phyloP scores from a whole-genome alignment of 2,113 vertebrate genomes.

The Eupsittula cactorum region DNA sequence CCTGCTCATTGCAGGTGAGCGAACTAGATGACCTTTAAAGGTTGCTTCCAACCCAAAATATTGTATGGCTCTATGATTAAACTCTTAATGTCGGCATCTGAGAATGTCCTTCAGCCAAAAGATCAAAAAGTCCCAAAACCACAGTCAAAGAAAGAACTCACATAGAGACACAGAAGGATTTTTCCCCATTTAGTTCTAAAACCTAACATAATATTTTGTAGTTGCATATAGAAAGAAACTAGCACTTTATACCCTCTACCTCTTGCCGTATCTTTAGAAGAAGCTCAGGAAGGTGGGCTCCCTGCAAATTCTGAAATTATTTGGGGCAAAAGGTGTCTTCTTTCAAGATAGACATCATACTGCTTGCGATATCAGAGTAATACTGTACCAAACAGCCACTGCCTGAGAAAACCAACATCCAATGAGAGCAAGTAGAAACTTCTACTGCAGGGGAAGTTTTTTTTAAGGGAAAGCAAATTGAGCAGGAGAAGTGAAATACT shows the following conservation, averaged over 20 bases:
- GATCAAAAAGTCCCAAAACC: neutral
- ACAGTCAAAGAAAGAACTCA: neutral
- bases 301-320: neutral
- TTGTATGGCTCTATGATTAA: neutral
- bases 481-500: neutral
- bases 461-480: neutral
- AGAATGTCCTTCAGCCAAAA: neutral
- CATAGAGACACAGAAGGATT: neutral
- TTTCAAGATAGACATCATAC: neutral
- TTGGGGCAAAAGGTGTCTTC: neutral
- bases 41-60: neutral
- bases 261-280: neutral
- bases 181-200: neutral
- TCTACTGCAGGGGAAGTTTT: neutral
- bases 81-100: neutral
- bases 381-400: neutral
- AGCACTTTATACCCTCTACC: neutral
- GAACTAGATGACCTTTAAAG: neutral
- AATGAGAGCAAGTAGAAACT: neutral
- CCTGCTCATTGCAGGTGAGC: neutral
- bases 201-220: neutral
- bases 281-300: neutral
- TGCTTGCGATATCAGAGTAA: neutral
- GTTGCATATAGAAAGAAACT: neutral
- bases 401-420: neutral